phyloP scores from a whole-genome alignment of 2,113 vertebrate species.

The Xiphophorus couchianus region DNA sequence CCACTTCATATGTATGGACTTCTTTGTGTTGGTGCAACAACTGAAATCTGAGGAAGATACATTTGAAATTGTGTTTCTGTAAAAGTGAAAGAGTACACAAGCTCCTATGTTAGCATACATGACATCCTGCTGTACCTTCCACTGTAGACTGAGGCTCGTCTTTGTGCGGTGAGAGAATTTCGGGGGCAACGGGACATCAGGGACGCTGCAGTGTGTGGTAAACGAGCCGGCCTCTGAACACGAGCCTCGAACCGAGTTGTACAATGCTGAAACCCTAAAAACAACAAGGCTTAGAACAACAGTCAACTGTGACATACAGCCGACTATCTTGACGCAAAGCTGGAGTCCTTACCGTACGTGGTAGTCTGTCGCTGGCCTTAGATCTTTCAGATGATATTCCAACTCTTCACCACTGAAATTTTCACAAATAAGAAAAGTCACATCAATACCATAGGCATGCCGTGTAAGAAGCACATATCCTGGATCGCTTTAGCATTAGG shows the following conservation, averaged over 20 bases:
- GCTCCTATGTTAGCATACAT: too few relatives aligned
- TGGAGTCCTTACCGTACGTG: conserved; percentile 85
- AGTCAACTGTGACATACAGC: not conserved
- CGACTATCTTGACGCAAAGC: not conserved
- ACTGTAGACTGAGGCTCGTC: conserved; percentile 92
- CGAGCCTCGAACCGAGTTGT: conserved; percentile 90
- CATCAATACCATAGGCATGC: not conserved
- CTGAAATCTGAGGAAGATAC: too few relatives aligned
- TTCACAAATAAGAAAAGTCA: conserved; percentile 25
- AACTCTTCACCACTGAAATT: conserved; percentile 92
- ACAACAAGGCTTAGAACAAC: not conserved
- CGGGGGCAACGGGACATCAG: conserved; percentile 89
- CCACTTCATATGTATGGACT: not conserved
- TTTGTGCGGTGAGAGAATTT: conserved; percentile 92
- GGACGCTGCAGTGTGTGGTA: conserved; percentile 91
- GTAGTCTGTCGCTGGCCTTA: conserved; percentile 95
- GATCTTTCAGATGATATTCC: conserved; percentile 93
- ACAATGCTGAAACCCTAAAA: conserved; percentile 86
- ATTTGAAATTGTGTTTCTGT: too few relatives aligned
- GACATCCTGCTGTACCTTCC: conserved; percentile 85
- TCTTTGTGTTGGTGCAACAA: too few relatives aligned
- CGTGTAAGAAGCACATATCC: not conserved
- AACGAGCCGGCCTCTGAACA: conserved; percentile 91
- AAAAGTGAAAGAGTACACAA: too few relatives aligned
- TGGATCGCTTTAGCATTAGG: not conserved